Conservation (phyloP, 1,140 invertebrate genomes). For the Oedothorax gibbosus region DNA sequence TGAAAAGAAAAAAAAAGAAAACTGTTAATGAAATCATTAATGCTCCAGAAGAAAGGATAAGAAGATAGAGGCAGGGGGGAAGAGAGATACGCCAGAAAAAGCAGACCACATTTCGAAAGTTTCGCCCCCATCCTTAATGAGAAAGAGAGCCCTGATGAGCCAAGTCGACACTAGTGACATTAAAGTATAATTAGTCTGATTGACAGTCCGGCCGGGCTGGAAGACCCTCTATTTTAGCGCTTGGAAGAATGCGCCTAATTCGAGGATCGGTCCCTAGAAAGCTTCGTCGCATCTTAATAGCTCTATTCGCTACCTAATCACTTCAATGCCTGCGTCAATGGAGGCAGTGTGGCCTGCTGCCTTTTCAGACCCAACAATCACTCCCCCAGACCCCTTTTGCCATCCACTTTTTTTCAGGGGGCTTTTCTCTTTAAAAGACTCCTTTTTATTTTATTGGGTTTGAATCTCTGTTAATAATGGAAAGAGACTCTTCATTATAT, state of each 20-base stretch:
- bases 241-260: conserved; percentile 56
- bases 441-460: conserved; percentile 53
- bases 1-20: conserved; percentile 45
- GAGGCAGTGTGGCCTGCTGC: conserved; percentile 33
- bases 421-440: conserved; percentile 60
- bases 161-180: conserved; percentile 59
- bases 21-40: conserved; percentile 62
- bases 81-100: conserved; percentile 40
- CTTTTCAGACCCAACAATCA: conserved; percentile 46
- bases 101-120: conserved; percentile 59
- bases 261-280: conserved; percentile 30
- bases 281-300: conserved; percentile 60
- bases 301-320: conserved; percentile 61
- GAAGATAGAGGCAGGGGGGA: conserved; percentile 46
- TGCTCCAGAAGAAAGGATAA: conserved; percentile 59
- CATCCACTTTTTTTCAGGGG: conserved; percentile 48
- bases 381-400: conserved; percentile 18
- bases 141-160: conserved; percentile 57
- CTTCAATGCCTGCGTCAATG: conserved; percentile 56
- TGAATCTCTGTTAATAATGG: conserved; percentile 59
- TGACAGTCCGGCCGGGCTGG: conserved; percentile 53
- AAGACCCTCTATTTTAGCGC: conserved; percentile 54
- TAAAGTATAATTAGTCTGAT: conserved; percentile 62
- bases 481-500: conserved; percentile 60
- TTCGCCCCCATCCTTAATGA: conserved; percentile 48